These are phyloP conservation scores for Mormyrus hasselquistii DNA, from an alignment of 2,797 vertebrate genomes.

Conservation along the genomic window DNA sequence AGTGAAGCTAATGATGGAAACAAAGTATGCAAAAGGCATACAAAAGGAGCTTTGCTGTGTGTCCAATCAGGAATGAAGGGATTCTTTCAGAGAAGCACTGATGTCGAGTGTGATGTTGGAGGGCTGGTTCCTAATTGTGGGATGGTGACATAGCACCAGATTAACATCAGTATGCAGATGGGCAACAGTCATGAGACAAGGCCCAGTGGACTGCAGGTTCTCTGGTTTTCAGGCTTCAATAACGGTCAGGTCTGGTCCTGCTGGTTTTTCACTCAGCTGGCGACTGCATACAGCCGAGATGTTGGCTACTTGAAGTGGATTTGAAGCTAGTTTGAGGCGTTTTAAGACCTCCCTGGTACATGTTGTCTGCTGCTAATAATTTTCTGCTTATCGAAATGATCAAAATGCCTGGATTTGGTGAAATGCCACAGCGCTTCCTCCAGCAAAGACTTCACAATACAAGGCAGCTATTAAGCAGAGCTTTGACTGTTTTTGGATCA, in stretches of 20 bases:
- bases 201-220: constrained; percentile 55
- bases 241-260: background rate
- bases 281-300: background rate
- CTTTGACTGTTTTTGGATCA: background rate
- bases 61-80: background rate
- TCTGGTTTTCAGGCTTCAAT: constrained; percentile 33
- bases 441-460: background rate
- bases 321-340: background rate
- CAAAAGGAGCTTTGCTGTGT: background rate
- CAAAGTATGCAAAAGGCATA: background rate
- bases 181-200: constrained; percentile 44
- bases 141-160: constrained; percentile 25
- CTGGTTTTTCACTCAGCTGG: background rate
- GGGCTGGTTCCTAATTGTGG: constrained; percentile 30
- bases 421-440: background rate
- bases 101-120: constrained; percentile 52
- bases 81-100: constrained; percentile 38
- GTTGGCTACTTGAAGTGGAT: background rate
- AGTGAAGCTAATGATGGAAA: background rate
- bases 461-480: background rate
- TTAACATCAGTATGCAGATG: constrained; percentile 27
- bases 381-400: background rate
- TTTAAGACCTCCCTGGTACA: background rate
- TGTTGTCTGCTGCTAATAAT: background rate
- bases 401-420: background rate